A percentile compares a stretch with the other conserved stretches of the same genome.
Conservation (phyloP, 1,140 invertebrate species). For the Drosophila neocordata region DNA sequence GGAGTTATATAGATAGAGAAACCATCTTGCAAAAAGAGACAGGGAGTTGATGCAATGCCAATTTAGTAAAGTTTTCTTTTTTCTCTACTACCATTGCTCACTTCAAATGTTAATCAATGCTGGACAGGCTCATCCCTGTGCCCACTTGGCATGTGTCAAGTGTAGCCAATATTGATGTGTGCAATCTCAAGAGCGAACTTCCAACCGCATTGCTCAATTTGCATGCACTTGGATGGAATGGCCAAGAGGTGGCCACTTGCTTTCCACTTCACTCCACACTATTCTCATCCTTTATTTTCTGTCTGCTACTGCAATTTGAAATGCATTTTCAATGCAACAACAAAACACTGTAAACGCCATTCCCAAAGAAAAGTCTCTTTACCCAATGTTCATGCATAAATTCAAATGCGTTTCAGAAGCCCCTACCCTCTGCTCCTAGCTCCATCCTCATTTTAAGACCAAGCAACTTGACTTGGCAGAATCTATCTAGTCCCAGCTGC, state of each 20-base stretch:
- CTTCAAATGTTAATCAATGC: constrained; percentile 66
- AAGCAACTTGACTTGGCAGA: constrained; percentile 27
- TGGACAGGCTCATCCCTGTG: constrained; percentile 20
- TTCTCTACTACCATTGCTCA: constrained; percentile 37
- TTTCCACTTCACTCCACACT: constrained; percentile 17
- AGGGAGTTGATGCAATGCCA: constrained; percentile 19
- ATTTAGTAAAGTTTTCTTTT: constrained; percentile 21
- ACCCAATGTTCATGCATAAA: constrained; percentile 66
- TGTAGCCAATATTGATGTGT: constrained; percentile 70
- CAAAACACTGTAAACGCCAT: constrained; percentile 28
- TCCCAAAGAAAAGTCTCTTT: constrained; percentile 14
- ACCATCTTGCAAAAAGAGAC: constrained; percentile 13
- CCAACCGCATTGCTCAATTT: constrained; percentile 63
- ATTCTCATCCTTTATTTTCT: background rate
- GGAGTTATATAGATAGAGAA: background rate
- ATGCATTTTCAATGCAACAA: constrained; percentile 68
- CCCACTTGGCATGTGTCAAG: constrained; percentile 61
- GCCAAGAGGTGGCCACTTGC: constrained; percentile 31
- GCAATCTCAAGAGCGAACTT: constrained; percentile 54
- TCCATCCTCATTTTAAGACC: constrained; percentile 42
- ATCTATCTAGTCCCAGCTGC: background rate
- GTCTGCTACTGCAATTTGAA: constrained; percentile 52
- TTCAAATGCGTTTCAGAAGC: constrained; percentile 53
- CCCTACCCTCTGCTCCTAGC: constrained; percentile 5
- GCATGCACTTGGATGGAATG: constrained; percentile 43